Percentiles rank a stretch among this genome's conserved stretches.
Evolutionary conservation across 2,113 vertebrate genomes (phyloP).

Genomic region (Aplodontia rufa): DNA sequence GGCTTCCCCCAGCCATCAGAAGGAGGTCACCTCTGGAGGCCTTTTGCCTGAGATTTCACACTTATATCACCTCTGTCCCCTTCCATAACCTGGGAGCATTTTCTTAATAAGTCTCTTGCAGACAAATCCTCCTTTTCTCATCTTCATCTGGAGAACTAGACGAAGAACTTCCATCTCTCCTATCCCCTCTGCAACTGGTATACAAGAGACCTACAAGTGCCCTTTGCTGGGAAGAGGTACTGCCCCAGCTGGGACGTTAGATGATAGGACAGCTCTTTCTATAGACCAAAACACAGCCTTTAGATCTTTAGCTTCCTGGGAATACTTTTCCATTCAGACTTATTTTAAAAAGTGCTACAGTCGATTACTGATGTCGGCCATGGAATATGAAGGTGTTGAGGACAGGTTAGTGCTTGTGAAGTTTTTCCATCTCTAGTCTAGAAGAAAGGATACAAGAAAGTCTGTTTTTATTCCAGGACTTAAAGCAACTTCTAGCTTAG

Average conservation of each 20-base stretch:
- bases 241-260: neutral
- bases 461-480: neutral
- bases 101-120: neutral
- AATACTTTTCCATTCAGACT: neutral
- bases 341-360: neutral
- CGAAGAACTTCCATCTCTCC: neutral
- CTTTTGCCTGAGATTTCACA: neutral
- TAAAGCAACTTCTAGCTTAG: neutral
- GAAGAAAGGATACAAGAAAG: neutral
- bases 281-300: neutral
- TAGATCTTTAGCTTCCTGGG: neutral
- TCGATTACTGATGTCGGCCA: neutral
- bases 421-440: neutral
- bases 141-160: neutral
- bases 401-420: neutral
- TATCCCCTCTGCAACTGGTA: neutral
- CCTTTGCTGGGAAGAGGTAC: neutral
- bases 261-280: neutral
- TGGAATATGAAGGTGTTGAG: neutral
- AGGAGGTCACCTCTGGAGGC: neutral
- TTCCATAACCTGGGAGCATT: neutral
- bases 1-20: rapidly evolving
- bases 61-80: neutral
- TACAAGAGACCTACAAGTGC: neutral
- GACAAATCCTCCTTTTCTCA: neutral